These are phyloP conservation scores for Apamea monoglypha DNA, from an alignment of 2,888 invertebrate genomes.

Conservation along the genomic window DNA sequence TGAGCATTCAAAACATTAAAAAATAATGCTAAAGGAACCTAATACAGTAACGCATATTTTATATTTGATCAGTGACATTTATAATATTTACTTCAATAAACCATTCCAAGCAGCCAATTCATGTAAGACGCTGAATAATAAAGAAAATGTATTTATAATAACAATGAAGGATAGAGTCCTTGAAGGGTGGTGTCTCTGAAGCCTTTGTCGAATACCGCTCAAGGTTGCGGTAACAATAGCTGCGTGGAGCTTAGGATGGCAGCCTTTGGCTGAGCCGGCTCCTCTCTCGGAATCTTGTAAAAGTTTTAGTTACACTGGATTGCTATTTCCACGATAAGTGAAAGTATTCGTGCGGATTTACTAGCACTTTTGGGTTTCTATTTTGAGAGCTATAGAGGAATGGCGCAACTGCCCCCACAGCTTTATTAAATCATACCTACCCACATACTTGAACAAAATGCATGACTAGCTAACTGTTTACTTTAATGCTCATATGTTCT, in stretches of 20 bases:
- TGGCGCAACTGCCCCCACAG: slow-evolving; percentile 30
- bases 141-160: slow-evolving; percentile 31
- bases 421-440: slow-evolving; percentile 52
- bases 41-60: background rate
- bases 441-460: slow-evolving; percentile 1
- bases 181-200: slow-evolving; percentile 53
- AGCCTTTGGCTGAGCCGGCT: slow-evolving; percentile 51
- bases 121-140: slow-evolving; percentile 34
- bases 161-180: slow-evolving; percentile 48
- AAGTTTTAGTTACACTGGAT: slow-evolving; percentile 66
- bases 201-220: slow-evolving; percentile 52
- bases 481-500: slow-evolving; percentile 1
- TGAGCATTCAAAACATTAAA: background rate
- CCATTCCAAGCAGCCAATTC: background rate
- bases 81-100: slow-evolving; percentile 4
- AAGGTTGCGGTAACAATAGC: slow-evolving; percentile 64
- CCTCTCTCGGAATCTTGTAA: slow-evolving; percentile 50
- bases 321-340: slow-evolving; percentile 51
- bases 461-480: slow-evolving; percentile 8
- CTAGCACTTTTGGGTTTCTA: slow-evolving; percentile 59
- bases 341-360: slow-evolving; percentile 57
- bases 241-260: slow-evolving; percentile 53
- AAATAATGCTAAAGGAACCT: background rate
- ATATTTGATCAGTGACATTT: slow-evolving; percentile 1
- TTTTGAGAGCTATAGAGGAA: slow-evolving; percentile 62